Conservation (phyloP, 1,140 invertebrate species). For the Latrodectus geometricus region DNA sequence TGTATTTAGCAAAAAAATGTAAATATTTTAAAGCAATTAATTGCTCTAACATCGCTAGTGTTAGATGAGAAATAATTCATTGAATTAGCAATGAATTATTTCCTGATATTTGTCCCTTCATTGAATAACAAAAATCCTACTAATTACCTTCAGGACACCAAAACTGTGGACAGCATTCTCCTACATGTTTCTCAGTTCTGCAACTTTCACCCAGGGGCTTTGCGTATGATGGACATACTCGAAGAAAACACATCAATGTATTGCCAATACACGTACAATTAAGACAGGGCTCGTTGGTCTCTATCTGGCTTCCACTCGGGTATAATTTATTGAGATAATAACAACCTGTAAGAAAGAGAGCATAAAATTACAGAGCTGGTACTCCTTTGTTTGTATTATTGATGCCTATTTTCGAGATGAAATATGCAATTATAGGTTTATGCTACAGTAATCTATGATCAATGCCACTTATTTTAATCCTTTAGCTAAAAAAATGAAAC, state of each 20-base stretch:
- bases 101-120: too few relatives aligned
- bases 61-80: too few relatives aligned
- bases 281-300: slow-evolving; percentile 93
- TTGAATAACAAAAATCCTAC: not conserved
- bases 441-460: not conserved
- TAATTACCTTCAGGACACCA: slow-evolving; percentile 88
- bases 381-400: too few relatives aligned
- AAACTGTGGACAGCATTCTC: slow-evolving; percentile 93
- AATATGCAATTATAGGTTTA: not conserved
- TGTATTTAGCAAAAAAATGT: too few relatives aligned
- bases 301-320: slow-evolving; percentile 89
- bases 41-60: too few relatives aligned
- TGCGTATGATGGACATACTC: slow-evolving; percentile 87
- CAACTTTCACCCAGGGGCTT: slow-evolving; percentile 93
- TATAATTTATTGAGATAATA: slow-evolving; percentile 95
- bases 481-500: not conserved
- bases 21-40: too few relatives aligned
- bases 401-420: slow-evolving; percentile 71
- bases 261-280: slow-evolving; percentile 95
- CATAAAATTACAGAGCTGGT: not conserved
- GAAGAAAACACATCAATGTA: slow-evolving; percentile 94
- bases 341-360: slow-evolving; percentile 74
- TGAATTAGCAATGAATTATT: too few relatives aligned
- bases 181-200: slow-evolving; percentile 86
- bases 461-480: not conserved